Base-by-base conservation (phyloP, 2,797 vertebrate species). In the Schizopygopsis pylzovi region DNA sequence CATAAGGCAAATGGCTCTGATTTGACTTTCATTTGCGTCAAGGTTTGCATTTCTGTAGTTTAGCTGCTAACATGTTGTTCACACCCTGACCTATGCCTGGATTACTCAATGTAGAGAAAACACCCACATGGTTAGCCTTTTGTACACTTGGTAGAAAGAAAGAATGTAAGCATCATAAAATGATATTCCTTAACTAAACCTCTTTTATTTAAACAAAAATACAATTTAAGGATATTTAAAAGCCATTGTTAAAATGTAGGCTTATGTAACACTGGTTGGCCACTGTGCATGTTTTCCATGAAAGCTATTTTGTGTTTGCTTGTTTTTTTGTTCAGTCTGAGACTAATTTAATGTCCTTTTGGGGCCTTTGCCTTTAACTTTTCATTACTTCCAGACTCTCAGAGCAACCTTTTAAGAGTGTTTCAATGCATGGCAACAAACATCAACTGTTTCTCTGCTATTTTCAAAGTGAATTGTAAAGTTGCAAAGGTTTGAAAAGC, bases 31-130 rank as follows among this genome's bases (percentile, higher is more conserved):
- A 67, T 54, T 84, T 88, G 83, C 25, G 81, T 89, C 43, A 45
- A 49, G 28, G 76, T 90, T 90, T 89, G 88, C 88, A 90, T 90
- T 86, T 88, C 80, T 87, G 77, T 89, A 84, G 82, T 78, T 78
- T 70, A 84, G 59, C 61, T 43, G 22, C 83, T 65, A n/a, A 75
- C 83, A 82, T 82, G 85, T 79, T 80, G 80, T 71, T 87, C 79
- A 81, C 79, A 43, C 73, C 67, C 65, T 65, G 83, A 61, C 81
- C 54, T 39, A 49, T 84, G 67, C 52, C 52, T 63, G 28, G 33
- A 47, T 79, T 59, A 65, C 76, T 79, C 65, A 70, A 52, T 45
- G 20, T 20, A 28, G 43, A 87, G 80, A 77, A 85, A 81, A 90
- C 83, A 68, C 72, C 65, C 37, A 78, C 10, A 13, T 49, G 54